Evolutionary conservation across 2,113 vertebrate genomes (phyloP).

Genomic region (Microcebus murinus): DNA sequence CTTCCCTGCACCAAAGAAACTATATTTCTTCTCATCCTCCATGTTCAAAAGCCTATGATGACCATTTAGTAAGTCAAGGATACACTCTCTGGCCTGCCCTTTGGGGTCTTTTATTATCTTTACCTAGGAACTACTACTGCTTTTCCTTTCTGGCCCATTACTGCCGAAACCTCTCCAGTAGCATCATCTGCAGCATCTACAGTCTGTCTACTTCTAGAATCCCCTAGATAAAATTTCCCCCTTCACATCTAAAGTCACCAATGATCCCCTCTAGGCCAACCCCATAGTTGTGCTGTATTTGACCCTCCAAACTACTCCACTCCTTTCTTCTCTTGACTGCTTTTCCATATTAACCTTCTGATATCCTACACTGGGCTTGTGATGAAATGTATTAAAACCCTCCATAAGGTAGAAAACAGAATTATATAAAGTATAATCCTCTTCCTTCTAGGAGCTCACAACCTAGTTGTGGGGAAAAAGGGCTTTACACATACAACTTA

Average conservation of each 20-base stretch:
- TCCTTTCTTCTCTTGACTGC: neutral
- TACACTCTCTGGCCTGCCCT: neutral
- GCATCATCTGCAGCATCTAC: fast-evolving
- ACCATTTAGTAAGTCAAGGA: neutral
- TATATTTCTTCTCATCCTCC: neutral
- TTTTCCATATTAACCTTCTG: neutral
- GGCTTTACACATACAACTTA: neutral
- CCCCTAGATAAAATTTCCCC: neutral
- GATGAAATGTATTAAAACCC: neutral
- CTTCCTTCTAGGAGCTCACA: neutral
- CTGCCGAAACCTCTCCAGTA: neutral
- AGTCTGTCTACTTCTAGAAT: neutral
- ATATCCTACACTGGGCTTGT: neutral
- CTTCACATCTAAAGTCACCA: neutral
- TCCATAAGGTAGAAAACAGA: neutral
- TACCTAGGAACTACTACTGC: neutral
- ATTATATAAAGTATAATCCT: neutral
- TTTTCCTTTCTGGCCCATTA: neutral
- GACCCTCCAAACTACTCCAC: neutral
- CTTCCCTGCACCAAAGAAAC: neutral
- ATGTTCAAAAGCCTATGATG: neutral
- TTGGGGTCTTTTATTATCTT: neutral
- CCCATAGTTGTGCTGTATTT: neutral
- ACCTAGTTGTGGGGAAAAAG: neutral
- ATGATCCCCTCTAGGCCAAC: neutral